These are phyloP conservation scores for Alloplasta piceator DNA, from an alignment of 2,888 invertebrate species.

Conservation along the genomic window DNA sequence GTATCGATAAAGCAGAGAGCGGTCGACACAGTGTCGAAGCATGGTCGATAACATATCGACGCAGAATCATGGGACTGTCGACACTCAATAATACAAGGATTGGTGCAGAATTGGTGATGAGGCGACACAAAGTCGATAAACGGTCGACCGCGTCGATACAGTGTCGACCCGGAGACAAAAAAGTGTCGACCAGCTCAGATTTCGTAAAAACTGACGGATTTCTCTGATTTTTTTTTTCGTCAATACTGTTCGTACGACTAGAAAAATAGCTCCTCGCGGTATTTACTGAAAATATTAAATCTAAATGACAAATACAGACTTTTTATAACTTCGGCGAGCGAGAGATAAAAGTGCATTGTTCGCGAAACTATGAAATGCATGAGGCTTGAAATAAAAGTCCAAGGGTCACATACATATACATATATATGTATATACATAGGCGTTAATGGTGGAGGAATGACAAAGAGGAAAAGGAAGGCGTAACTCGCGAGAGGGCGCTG, in stretches of 20 bases:
- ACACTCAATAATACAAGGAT: no score
- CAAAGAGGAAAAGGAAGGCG: constrained; percentile 52
- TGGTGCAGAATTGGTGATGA: no score
- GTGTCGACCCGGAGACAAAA: no score
- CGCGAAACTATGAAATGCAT: neutral
- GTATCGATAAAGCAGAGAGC: no score
- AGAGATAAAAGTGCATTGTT: constrained; percentile 15
- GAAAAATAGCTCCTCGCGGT: neutral
- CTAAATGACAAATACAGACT: neutral
- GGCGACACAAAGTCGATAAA: no score
- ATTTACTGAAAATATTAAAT: neutral
- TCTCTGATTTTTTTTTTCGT: neutral
- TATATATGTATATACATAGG: neutral
- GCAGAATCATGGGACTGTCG: no score
- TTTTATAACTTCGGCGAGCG: neutral
- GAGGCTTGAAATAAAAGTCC: neutral
- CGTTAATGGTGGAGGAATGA: constrained; percentile 12
- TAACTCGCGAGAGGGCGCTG: constrained; percentile 40
- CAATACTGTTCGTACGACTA: neutral
- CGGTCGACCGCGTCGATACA: no score
- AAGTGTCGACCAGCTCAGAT: no score
- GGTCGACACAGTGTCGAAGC: no score
- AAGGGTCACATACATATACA: no score
- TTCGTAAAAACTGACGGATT: no score
- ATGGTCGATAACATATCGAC: no score